Evolutionary conservation across 2,888 invertebrate species (phyloP).

Genomic region (Dryadula phaetusa): DNA sequence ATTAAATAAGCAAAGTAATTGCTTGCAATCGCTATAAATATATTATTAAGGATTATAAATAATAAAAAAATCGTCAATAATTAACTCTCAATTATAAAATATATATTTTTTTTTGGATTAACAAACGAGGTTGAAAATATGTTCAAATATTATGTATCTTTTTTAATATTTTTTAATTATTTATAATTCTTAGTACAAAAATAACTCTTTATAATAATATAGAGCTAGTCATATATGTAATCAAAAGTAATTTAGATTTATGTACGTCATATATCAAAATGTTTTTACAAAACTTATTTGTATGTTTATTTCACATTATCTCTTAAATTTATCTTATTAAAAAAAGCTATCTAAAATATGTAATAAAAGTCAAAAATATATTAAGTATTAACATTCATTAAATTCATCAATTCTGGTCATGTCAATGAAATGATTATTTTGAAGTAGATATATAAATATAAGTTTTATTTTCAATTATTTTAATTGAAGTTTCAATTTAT

Average conservation of each 20-base stretch:
- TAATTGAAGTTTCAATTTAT: background rate
- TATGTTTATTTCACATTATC: background rate
- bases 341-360: background rate
- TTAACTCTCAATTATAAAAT: too few species aligned
- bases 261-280: conserved; percentile 1
- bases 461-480: background rate
- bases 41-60: conserved; percentile 2
- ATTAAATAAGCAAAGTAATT: conserved; percentile 18
- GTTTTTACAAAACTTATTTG: conserved; percentile 14
- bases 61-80: background rate
- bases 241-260: conserved; percentile 24
- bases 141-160: too few species aligned
- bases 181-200: conserved; percentile 1
- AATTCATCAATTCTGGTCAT: too few species aligned
- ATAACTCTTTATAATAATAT: conserved; percentile 16
- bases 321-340: background rate
- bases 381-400: too few species aligned
- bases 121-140: too few species aligned
- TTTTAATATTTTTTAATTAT: background rate
- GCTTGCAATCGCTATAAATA: conserved; percentile 26
- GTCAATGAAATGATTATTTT: background rate
- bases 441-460: background rate
- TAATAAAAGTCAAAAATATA: background rate
- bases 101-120: too few species aligned
- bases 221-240: conserved; percentile 38